These are phyloP conservation scores for Thelaira solivaga DNA, from an alignment of 2,888 invertebrate species.

Conservation along the genomic window DNA sequence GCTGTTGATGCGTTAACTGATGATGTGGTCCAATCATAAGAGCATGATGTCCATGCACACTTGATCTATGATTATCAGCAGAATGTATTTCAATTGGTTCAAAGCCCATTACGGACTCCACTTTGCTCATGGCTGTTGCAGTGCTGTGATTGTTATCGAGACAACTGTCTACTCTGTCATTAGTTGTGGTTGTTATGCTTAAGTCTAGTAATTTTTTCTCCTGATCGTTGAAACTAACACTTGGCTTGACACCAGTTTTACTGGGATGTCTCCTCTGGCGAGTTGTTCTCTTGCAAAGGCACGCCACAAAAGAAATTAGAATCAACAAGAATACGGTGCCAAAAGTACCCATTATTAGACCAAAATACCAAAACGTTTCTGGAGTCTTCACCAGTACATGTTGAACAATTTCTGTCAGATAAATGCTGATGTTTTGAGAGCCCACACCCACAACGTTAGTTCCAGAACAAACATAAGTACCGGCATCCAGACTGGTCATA, in stretches of 20 bases:
- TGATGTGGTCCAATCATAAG: conserved; percentile 61
- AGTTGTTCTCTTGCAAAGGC: conserved; percentile 78
- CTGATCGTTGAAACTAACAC: conserved; percentile 91
- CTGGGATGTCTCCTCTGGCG: conserved; percentile 79
- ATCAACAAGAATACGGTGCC: conserved; percentile 81
- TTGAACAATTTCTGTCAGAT: conserved; percentile 82
- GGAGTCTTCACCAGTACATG: conserved; percentile 80
- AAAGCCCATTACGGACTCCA: conserved; percentile 79
- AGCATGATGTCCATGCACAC: conserved; percentile 63
- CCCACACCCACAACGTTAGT: conserved; percentile 77
- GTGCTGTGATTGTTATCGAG: conserved; percentile 81
- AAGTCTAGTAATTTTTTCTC: conserved; percentile 91
- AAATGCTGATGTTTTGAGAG: conserved; percentile 80
- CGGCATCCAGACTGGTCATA: conserved; percentile 88
- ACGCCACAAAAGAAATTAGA: conserved; percentile 81
- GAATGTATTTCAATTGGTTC: conserved; percentile 81
- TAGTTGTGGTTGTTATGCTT: conserved; percentile 85
- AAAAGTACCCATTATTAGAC: conserved; percentile 84
- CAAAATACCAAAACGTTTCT: conserved; percentile 87
- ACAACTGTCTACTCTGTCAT: conserved; percentile 81
- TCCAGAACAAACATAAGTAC: conserved; percentile 86
- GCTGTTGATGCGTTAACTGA: conserved; percentile 65
- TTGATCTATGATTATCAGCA: conserved; percentile 78
- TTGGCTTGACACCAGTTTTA: conserved; percentile 84
- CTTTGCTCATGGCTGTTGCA: conserved; percentile 73